These are phyloP conservation scores for Alca torda DNA, from an alignment of 2,797 vertebrate species.

Conservation along the genomic window DNA sequence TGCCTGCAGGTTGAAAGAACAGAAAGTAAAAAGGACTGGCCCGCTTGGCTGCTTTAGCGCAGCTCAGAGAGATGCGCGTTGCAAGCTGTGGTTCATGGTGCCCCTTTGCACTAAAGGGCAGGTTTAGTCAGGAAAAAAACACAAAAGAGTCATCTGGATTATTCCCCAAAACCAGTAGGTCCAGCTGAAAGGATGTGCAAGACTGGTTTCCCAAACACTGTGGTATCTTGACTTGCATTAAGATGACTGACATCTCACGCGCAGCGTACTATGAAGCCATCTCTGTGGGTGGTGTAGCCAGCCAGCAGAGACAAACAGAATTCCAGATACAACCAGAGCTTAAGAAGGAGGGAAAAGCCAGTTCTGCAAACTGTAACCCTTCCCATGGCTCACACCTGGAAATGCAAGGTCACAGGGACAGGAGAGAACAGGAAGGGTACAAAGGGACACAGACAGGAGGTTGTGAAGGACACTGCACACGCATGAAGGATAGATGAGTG, in stretches of 20 bases:
- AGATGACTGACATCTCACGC: neutral
- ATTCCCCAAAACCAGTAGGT: neutral
- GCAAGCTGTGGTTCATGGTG: neutral
- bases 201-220: neutral
- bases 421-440: neutral
- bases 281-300: neutral
- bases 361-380: neutral
- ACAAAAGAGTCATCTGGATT: neutral
- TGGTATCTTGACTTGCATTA: neutral
- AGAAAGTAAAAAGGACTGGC: neutral
- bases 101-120: neutral
- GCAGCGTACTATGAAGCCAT: rapidly evolving
- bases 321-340: neutral
- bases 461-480: neutral
- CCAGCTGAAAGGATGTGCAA: neutral
- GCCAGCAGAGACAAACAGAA: neutral
- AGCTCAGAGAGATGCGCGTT: rapidly evolving
- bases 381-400: neutral
- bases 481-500: neutral
- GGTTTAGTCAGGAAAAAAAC: constrained; percentile 10
- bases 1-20: neutral
- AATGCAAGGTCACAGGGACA: neutral
- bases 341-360: neutral
- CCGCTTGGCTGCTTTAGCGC: neutral
- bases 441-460: neutral